Evolutionary conservation across 2,113 vertebrate species (phyloP).

Genomic region (Prunella fulvescens): DNA sequence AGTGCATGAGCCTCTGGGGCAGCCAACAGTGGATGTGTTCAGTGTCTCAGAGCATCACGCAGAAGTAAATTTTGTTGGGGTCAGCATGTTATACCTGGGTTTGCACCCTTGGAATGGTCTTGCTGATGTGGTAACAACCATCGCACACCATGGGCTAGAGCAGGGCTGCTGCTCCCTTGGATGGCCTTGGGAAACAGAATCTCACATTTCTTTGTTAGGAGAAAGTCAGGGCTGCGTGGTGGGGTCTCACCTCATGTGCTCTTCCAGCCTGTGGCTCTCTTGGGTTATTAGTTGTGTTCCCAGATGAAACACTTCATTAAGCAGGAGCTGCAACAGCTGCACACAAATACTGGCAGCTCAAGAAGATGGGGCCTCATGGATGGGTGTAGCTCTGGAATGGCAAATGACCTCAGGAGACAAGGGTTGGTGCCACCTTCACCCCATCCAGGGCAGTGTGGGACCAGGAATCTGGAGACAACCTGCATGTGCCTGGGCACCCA

Average conservation of each 20-base stretch:
- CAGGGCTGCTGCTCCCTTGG: background rate
- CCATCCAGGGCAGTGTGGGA: background rate
- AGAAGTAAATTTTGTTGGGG: background rate
- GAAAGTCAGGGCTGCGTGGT: background rate
- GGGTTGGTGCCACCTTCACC: rapidly evolving
- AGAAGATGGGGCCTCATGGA: background rate
- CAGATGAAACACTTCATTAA: constrained; percentile 1
- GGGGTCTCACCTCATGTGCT: rapidly evolving
- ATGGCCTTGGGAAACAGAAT: background rate
- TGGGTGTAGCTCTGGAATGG: background rate
- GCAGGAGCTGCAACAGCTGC: background rate
- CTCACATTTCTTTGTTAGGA: background rate
- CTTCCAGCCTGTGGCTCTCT: background rate
- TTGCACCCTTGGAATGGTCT: background rate
- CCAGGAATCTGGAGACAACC: rapidly evolving
- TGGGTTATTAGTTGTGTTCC: background rate
- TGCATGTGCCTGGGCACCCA: background rate
- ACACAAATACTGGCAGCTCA: background rate
- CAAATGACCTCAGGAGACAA: background rate
- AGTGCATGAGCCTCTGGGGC: background rate
- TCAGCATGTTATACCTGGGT: background rate
- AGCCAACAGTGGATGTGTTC: rapidly evolving
- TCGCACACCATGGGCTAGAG: rapidly evolving
- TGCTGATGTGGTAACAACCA: background rate
- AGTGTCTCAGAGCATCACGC: background rate